Evolutionary conservation across 92 coral and sea anemone genomes (phyloP), one percentile per base, ranked within the genome.

Genomic region (Heteractis magnifica): DNA sequence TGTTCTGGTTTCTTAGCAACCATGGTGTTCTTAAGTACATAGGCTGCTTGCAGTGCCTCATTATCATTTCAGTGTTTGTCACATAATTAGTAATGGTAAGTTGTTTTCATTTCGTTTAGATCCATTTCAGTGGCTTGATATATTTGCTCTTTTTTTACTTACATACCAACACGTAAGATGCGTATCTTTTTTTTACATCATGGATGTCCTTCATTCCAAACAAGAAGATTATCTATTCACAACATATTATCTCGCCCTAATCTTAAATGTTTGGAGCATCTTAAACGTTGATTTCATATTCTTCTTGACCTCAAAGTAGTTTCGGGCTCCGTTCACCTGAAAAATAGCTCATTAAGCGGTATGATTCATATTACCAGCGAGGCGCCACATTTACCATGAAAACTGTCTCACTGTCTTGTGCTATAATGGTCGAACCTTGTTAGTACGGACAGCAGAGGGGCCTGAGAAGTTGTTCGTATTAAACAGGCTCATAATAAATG

Each of bases 291-390:
- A 60, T 21, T 79, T 41, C 6, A 4, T 77, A 11, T 26, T 49
- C 48, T 5, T 60, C 49, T 55, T 64, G 74, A 58, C 82, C 50
- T 59, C 55, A 41, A 79, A 72, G 56, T 64, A 79, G 49, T 79
- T 79, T 79, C 1, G 23, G 26, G 4, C 23, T 60, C 16, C 4
- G 14, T 11, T 58, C 64, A 58, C 19, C 64, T 58, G 13, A n/a
- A 58, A 58, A 14, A 58, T n/a, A 58, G 16, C 13, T 44, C 72
- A 13, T n/a, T n/a, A 44, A 18, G 55, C 79, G 64, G 16, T 58
- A 34, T 34, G 44, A 34, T 34, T 34, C 44, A 34, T 34, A 34
- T 58, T 58, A n/a, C n/a, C 64, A 58, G 16, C 15, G 5, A 58
- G 64, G 64, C 64, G 64, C 64, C 64, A 58, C 13, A n/a, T 10